phyloP scores from a whole-genome alignment of 1,140 invertebrate species.

The Leptinotarsa lineolata region DNA sequence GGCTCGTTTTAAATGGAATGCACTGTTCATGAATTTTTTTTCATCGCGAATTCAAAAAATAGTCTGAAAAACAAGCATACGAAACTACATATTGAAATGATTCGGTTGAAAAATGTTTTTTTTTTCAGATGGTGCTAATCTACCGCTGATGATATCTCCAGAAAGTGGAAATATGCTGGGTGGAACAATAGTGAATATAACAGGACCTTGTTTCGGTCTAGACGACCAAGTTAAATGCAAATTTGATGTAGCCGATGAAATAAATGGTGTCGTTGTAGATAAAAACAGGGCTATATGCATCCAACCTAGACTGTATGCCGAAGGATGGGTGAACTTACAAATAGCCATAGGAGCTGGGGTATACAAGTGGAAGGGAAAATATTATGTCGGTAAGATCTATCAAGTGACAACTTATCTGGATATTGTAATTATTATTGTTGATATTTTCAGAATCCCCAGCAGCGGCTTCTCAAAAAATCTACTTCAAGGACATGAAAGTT shows the following conservation, averaged over 20 bases:
- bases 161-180: conserved; percentile 95
- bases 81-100: not conserved
- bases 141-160: conserved; percentile 85
- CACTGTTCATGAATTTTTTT: too few relatives aligned
- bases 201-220: conserved; percentile 85
- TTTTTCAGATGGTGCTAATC: conserved; percentile 71
- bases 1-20: too few relatives aligned
- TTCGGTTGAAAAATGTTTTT: not conserved
- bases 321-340: conserved; percentile 88
- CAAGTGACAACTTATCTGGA: not conserved
- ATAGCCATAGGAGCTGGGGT: conserved; percentile 81
- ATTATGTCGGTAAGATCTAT: conserved; percentile 81
- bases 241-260: conserved; percentile 75
- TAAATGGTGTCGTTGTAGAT: conserved; percentile 74
- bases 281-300: conserved; percentile 85
- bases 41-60: too few relatives aligned
- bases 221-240: conserved; percentile 76
- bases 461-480: conserved; percentile 81
- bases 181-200: conserved; percentile 92
- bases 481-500: conserved; percentile 73
- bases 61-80: too few relatives aligned
- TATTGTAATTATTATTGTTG: not conserved
- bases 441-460: conserved; percentile 77
- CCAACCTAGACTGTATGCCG: conserved; percentile 85
- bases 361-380: conserved; percentile 90